Base-by-base conservation (phyloP, 2,797 vertebrate genomes). In the Lutra lutra region DNA sequence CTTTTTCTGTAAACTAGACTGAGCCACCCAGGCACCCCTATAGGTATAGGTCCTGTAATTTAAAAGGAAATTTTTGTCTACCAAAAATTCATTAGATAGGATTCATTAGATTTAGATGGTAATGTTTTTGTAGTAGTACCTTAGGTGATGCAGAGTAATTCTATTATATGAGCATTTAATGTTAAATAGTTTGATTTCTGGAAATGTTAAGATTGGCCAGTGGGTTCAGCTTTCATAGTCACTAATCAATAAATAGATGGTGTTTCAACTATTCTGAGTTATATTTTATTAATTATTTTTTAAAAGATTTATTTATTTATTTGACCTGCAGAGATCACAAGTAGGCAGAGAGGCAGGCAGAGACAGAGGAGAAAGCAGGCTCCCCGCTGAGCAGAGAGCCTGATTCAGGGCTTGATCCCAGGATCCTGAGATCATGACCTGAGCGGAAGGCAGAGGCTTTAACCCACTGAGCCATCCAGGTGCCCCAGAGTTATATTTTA, bases 21-120 rank as follows among this genome's bases (percentile, higher is more conserved):
- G 64, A 68, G 64, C 64, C 64, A 20, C n/a, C 32, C 17, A 10
- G 66, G 32, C 66, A 68, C 66, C n/a, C n/a, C 29, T 64, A 17
- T 32, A 64, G n/a, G 1, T 60, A 23, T 66, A 62, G 38, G 1
- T 75, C 46, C 23, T 38, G 0, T 82, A 56, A 13, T 80, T 94
- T 77, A 95, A 94, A 90, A 68, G 62, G 38, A 91, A 82, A 56
- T 70, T 86, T 85, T 94, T 91, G 20, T 35, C 15, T 68, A 18
- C 23, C 27, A 48, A 3, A 21, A 58, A 58, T 58, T 10, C 56
- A 23, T 10, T 10, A 58, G 56, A 4, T 23, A 66, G 56, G 32
- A 12, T 94, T 20, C 43, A 13, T 62, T 62, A 70, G 20, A 78
- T 48, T 88, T 38, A 83, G 20, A 83, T 48, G 51, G 40, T 80